Percentiles rank a stretch among this genome's conserved stretches.
Conservation (phyloP, 2,888 invertebrate genomes). For the Cactoblastis cactorum region DNA sequence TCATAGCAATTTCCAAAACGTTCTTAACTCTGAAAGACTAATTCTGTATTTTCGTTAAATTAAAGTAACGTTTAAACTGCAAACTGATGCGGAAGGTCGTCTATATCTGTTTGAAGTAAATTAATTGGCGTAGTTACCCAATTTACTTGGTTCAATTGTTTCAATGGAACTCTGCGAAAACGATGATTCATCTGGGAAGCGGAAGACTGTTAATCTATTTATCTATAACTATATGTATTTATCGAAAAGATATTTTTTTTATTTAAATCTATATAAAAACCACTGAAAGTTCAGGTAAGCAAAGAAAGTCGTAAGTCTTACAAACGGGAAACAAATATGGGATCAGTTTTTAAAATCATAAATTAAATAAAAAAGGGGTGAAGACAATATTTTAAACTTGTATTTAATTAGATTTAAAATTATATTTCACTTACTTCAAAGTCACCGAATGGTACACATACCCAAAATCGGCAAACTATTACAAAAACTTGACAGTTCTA, state of each 20-base stretch:
- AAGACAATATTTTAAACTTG: too few relatives aligned
- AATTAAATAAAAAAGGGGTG: too few relatives aligned
- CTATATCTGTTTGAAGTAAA: conserved; percentile 1
- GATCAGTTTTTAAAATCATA: too few relatives aligned
- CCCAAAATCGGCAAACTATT: not conserved
- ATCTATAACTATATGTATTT: not conserved
- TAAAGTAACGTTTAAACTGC: not conserved
- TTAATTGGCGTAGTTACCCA: conserved; percentile 2
- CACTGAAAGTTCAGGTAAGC: too few relatives aligned
- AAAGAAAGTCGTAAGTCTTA: too few relatives aligned
- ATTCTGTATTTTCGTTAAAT: not conserved
- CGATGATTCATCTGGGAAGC: conserved; percentile 6
- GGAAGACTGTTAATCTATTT: not conserved
- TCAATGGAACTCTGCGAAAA: not conserved
- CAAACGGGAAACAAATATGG: too few relatives aligned
- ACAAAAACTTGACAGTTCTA: conserved; percentile 3
- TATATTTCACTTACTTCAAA: not conserved
- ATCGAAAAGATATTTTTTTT: too few relatives aligned
- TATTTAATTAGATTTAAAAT: too few relatives aligned
- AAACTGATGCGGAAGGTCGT: not conserved
- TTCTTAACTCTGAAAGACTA: too few relatives aligned
- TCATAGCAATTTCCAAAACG: too few relatives aligned
- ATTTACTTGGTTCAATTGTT: conserved; percentile 10
- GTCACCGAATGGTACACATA: not conserved
- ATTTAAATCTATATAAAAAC: too few relatives aligned